These are phyloP conservation scores for Helicoverpa assulta DNA, from an alignment of 2,888 invertebrate genomes.

Conservation along the genomic window DNA sequence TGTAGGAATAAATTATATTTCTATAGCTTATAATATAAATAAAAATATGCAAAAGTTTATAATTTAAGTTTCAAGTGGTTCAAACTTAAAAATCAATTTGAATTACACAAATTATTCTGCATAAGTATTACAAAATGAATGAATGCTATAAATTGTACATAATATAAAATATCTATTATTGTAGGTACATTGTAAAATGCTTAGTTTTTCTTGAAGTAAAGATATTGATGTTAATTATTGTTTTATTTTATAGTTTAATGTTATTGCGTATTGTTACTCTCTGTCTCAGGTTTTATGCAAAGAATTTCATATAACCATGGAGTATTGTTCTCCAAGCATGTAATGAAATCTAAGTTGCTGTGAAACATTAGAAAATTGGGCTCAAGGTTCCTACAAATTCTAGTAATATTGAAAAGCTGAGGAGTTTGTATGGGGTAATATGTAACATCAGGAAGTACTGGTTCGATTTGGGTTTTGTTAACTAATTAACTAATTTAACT, in stretches of 20 bases:
- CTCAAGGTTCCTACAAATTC: too few species aligned
- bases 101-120: constrained; percentile 51
- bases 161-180: constrained; percentile 67
- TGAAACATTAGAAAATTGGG: too few species aligned
- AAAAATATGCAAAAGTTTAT: constrained; percentile 25
- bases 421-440: too few species aligned
- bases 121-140: constrained; percentile 64
- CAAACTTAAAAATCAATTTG: constrained; percentile 34
- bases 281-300: too few species aligned
- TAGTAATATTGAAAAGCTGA: too few species aligned
- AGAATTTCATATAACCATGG: too few species aligned
- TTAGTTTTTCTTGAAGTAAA: constrained; percentile 85
- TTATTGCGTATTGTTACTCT: background rate
- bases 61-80: constrained; percentile 46
- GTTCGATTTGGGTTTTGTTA: too few species aligned
- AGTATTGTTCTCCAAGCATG: too few species aligned
- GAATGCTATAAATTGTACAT: constrained; percentile 68
- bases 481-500: too few species aligned
- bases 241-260: constrained; percentile 42
- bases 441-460: too few species aligned
- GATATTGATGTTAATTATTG: constrained; percentile 77
- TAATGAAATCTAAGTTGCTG: too few species aligned
- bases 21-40: constrained; percentile 19
- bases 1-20: constrained; percentile 25
- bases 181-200: constrained; percentile 80